phyloP scores from a whole-genome alignment of 2,888 invertebrate genomes.

The Cheilosia grossa region DNA sequence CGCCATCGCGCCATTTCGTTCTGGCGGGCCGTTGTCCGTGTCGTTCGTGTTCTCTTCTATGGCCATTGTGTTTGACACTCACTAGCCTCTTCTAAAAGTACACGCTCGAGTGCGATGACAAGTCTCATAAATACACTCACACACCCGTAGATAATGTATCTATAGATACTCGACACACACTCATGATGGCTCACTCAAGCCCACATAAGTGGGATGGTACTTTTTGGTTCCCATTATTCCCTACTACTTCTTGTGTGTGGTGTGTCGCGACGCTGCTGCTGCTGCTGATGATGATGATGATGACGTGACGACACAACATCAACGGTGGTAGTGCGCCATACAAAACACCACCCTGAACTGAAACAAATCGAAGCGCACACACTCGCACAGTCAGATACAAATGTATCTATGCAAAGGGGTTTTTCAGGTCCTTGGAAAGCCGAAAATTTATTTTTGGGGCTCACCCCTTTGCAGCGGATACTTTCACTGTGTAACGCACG shows the following conservation, averaged over 20 bases:
- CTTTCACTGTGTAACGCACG: constrained; percentile 42
- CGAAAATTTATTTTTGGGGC: constrained; percentile 23
- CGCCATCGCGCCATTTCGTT: constrained; percentile 70
- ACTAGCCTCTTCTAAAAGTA: constrained; percentile 75
- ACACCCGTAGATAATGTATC: constrained; percentile 46
- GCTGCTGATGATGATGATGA: not conserved
- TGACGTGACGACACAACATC: constrained; percentile 42
- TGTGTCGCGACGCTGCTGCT: constrained; percentile 22
- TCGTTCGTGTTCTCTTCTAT: constrained; percentile 69
- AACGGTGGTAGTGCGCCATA: not conserved
- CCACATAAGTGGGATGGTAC: constrained; percentile 75
- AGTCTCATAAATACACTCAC: constrained; percentile 66
- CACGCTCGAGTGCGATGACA: constrained; percentile 75
- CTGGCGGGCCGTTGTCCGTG: constrained; percentile 10
- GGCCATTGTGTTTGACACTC: constrained; percentile 75
- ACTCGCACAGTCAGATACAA: constrained; percentile 54
- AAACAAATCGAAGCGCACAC: constrained; percentile 65
- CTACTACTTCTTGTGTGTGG: constrained; percentile 9
- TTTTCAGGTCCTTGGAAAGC: not conserved
- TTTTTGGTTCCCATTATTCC: constrained; percentile 70
- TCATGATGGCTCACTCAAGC: constrained; percentile 70
- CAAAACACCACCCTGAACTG: constrained; percentile 18
- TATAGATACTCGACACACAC: constrained; percentile 70
- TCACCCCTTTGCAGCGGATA: constrained; percentile 43
- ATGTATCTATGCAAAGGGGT: constrained; percentile 64